Percentiles rank a stretch among this genome's conserved stretches.
Evolutionary conservation across 2,888 invertebrate species (phyloP).

Genomic region (Aphodius granarius): DNA sequence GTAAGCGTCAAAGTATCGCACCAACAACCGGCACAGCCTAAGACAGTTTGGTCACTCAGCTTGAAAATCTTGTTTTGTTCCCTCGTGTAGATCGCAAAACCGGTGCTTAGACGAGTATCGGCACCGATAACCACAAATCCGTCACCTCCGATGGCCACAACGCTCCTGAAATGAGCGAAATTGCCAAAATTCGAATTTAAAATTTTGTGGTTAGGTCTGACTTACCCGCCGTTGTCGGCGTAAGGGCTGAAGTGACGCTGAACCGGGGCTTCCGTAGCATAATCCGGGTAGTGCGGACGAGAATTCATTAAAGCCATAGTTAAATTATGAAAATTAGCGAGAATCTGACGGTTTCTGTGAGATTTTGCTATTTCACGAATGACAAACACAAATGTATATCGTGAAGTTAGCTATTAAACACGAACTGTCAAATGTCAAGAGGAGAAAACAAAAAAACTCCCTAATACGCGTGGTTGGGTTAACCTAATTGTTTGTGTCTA

Average conservation of each 20-base stretch:
- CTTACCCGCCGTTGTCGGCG: slow-evolving; percentile 78
- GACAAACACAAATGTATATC: slow-evolving; percentile 3
- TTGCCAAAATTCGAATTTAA: slow-evolving; percentile 10
- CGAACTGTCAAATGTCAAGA: neutral
- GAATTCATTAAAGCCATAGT: slow-evolving; percentile 18
- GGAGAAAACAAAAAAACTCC: neutral
- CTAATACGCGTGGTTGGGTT: neutral
- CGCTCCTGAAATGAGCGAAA: slow-evolving; percentile 66
- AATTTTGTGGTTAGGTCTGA: neutral
- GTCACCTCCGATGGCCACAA: slow-evolving; percentile 94
- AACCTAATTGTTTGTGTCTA: too few relatives aligned
- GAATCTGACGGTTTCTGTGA: neutral
- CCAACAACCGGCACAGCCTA: slow-evolving; percentile 98
- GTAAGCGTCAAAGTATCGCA: slow-evolving; percentile 94
- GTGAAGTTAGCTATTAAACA: neutral
- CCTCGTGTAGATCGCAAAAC: slow-evolving; percentile 87
- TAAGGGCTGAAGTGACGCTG: slow-evolving; percentile 67
- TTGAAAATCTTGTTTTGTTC: slow-evolving; percentile 86
- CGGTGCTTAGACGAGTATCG: slow-evolving; percentile 90
- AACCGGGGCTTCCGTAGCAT: slow-evolving; percentile 43
- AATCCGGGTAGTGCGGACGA: slow-evolving; percentile 45
- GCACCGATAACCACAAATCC: slow-evolving; percentile 95
- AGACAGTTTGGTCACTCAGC: slow-evolving; percentile 78
- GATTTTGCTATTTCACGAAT: slow-evolving; percentile 2
- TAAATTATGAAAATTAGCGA: neutral